Evolutionary conservation across 2,888 invertebrate species (phyloP).

Genomic region (Gonocerus acuteangulatus): DNA sequence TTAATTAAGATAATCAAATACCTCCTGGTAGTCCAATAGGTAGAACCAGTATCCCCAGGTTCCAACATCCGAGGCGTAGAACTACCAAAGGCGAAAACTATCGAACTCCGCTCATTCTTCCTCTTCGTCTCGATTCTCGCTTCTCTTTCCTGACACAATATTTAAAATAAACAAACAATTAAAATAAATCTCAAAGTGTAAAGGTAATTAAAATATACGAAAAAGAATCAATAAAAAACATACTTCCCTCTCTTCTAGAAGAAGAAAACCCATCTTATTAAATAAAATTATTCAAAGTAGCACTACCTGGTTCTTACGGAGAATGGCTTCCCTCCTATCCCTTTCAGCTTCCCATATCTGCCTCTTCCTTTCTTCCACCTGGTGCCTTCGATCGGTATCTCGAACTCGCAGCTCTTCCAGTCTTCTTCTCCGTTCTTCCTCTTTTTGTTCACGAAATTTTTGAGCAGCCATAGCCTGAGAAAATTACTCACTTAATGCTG

Average conservation of each 20-base stretch:
- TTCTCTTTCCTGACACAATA: conserved; percentile 59
- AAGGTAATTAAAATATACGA: background rate
- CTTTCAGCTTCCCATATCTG: conserved; percentile 83
- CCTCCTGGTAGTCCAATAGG: conserved; percentile 80
- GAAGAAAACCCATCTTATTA: too few species aligned
- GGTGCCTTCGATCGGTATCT: conserved; percentile 54
- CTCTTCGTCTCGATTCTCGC: conserved; percentile 72
- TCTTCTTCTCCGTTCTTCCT: conserved; percentile 71
- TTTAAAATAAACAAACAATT: too few species aligned
- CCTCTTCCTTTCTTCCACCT: conserved; percentile 79
- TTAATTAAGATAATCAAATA: too few species aligned
- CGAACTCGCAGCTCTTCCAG: conserved; percentile 73
- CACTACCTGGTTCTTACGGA: conserved; percentile 64
- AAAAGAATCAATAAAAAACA: background rate
- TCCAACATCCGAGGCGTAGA: conserved; percentile 82
- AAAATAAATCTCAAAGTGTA: background rate
- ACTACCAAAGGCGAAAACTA: conserved; percentile 83
- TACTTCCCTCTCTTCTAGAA: too few species aligned
- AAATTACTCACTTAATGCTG: too few species aligned
- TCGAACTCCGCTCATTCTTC: conserved; percentile 64
- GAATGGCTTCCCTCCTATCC: conserved; percentile 75
- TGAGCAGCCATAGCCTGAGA: conserved; percentile 71
- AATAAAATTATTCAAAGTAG: too few species aligned
- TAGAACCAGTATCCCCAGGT: conserved; percentile 67
- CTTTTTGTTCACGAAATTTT: conserved; percentile 80